Evolutionary conservation across 2,797 vertebrate genomes (phyloP), one percentile per base, ranked within the genome.

Genomic region (Craterocephalus amniculus): DNA sequence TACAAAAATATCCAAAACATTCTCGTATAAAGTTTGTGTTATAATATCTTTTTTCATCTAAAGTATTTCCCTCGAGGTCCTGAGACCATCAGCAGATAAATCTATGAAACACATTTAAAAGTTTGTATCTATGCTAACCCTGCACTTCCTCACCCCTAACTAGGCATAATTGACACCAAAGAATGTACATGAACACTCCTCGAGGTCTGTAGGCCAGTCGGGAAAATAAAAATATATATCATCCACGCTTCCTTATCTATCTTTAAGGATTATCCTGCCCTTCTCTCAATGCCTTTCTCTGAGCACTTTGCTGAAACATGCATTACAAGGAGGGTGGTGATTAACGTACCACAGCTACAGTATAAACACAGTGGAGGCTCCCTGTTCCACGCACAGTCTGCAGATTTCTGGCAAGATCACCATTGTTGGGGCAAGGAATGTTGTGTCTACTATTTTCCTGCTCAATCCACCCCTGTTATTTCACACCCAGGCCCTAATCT

Each of bases 401-500:
- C 88, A 93, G 89, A 92, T 93, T 93, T 93, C 90, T 94, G 93
- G 92, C 91, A 92, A 91, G 92, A 93, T 93, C 90, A 90, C 90
- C 88, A 90, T 92, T 92, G 91, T 91, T 92, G 87, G 88, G 85
- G 89, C 92, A 92, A 94, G 88, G 89, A 94, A 94, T 93, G 92
- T 93, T 94, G 91, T 93, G 93, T 93, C 92, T 94, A 91, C 92
- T 91, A 93, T 93, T 93, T 94, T 94, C 90, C 88, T 92, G 87
- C 90, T 92, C 91, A 90, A 88, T 92, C 91, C 90, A 87, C 75
- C 91, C 91, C 90, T 92, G 93, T 93, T 94, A 93, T 94, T 95
- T 95, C 93, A 93, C 93, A 94, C 93, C 92, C 93, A 92, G 88
- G 79, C 87, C 90, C 85, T 94, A 93, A 94, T 94, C 93, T 93